These are phyloP conservation scores for Ylistrum balloti DNA, from an alignment of 1,140 invertebrate genomes.

Conservation along the genomic window DNA sequence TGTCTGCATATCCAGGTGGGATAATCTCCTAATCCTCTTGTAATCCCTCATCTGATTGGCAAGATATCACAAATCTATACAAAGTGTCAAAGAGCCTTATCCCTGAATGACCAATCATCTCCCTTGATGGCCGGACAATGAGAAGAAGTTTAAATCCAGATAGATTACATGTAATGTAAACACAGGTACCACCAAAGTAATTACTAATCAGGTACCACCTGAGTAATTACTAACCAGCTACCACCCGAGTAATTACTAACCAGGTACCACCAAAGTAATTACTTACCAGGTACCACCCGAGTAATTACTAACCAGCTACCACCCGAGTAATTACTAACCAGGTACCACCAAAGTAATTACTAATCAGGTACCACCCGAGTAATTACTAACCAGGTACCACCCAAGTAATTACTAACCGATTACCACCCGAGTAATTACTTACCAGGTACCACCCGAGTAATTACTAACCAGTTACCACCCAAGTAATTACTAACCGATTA, in stretches of 20 bases:
- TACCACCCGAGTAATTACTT: no score
- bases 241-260: not conserved
- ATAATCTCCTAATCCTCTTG: not conserved
- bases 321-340: no score
- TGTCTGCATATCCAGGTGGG: not conserved
- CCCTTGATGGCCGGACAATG: not conserved
- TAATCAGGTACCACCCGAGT: no score
- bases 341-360: no score
- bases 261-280: not conserved
- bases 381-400: not conserved
- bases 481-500: not conserved
- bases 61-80: not conserved
- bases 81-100: not conserved
- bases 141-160: not conserved
- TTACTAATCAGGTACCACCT: not conserved
- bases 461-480: no score
- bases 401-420: not conserved
- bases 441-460: not conserved
- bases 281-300: not conserved
- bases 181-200: no score
- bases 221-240: not conserved
- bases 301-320: not conserved
- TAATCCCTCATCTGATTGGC: slow-evolving; percentile 19
- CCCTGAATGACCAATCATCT: slow-evolving; percentile 4
- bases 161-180: not conserved